phyloP scores from a whole-genome alignment of 1,140 invertebrate genomes.

The Pomacea maculata region DNA sequence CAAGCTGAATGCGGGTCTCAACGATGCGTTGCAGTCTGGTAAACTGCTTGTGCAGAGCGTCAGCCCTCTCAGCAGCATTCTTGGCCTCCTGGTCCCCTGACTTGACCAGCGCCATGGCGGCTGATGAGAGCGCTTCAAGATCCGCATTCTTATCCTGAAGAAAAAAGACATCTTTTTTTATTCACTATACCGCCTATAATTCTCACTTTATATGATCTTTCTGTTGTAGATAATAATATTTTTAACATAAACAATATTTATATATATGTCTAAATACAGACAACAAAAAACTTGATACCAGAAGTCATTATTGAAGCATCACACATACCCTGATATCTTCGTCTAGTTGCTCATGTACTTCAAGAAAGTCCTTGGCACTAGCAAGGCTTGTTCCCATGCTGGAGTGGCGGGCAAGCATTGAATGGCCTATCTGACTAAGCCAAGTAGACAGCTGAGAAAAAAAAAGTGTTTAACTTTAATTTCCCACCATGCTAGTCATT shows the following conservation, averaged over 20 bases:
- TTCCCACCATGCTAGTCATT: too few relatives aligned
- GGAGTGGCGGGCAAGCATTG: conserved; percentile 78
- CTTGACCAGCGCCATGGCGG: conserved; percentile 75
- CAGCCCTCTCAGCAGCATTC: conserved; percentile 57
- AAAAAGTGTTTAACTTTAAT: neutral
- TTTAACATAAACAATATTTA: neutral
- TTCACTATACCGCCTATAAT: neutral
- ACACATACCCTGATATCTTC: conserved; percentile 76
- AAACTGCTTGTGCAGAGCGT: conserved; percentile 69
- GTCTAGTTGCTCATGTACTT: conserved; percentile 78
- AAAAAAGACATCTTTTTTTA: conserved; percentile 12
- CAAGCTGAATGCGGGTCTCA: conserved; percentile 72
- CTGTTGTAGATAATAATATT: neutral
- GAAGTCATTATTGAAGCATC: too few relatives aligned
- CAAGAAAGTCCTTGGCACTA: conserved; percentile 79
- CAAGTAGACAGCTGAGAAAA: conserved; percentile 72
- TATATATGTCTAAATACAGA: neutral
- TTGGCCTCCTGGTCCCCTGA: conserved; percentile 76
- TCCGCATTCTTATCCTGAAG: conserved; percentile 75
- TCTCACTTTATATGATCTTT: neutral
- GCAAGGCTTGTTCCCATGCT: conserved; percentile 79
- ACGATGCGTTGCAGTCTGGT: conserved; percentile 73
- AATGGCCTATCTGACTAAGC: conserved; percentile 76
- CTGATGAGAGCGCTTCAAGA: conserved; percentile 72
- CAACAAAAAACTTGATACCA: too few relatives aligned